These are phyloP conservation scores for Carassius carassius DNA, from an alignment of 2,113 vertebrate genomes.

Conservation along the genomic window DNA sequence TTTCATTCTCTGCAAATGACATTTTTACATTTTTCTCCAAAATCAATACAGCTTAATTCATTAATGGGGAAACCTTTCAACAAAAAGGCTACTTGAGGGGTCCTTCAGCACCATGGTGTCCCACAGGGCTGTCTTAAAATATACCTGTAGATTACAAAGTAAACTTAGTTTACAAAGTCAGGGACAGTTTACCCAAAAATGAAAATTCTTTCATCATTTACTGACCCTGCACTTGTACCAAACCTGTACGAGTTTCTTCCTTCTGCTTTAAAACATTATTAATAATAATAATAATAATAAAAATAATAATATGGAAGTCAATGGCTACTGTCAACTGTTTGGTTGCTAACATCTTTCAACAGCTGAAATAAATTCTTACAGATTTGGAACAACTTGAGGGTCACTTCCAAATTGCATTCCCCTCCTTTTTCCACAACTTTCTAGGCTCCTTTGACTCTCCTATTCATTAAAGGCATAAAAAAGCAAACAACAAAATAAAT, in stretches of 20 bases:
- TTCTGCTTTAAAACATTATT: too few relatives aligned
- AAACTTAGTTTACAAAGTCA: too few relatives aligned
- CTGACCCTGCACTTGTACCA: too few relatives aligned
- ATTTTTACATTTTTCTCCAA: neutral
- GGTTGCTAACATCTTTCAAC: neutral
- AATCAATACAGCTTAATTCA: slow-evolving; percentile 21
- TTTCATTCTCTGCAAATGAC: neutral
- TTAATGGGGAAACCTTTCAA: neutral
- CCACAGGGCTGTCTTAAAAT: neutral
- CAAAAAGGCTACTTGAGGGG: neutral
- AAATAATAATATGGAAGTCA: neutral
- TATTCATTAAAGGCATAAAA: neutral
- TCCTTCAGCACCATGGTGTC: neutral
- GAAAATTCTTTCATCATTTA: too few relatives aligned
- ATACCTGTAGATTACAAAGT: neutral
- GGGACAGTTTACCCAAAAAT: too few relatives aligned
- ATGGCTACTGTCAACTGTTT: neutral
- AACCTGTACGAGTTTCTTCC: too few relatives aligned
- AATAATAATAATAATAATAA: too few relatives aligned
- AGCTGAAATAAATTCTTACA: neutral
- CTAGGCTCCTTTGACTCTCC: neutral
- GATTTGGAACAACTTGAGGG: neutral
- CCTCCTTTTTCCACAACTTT: neutral
- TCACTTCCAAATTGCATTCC: neutral
- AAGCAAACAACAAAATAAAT: neutral